phyloP scores from a whole-genome alignment of 2,888 invertebrate genomes.

The Xestia rhomboidea region DNA sequence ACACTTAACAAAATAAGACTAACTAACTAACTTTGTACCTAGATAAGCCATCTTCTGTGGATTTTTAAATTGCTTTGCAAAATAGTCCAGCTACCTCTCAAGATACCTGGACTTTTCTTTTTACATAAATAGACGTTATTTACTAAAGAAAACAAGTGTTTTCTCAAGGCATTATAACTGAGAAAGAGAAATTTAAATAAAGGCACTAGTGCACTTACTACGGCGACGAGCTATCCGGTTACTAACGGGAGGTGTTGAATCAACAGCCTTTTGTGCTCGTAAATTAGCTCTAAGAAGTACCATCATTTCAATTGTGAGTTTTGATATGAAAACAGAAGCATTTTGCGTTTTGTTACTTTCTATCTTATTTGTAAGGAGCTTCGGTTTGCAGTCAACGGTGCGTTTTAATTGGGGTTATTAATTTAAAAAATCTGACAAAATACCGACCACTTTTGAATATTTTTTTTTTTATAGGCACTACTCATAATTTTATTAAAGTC shows the following conservation, averaged over 20 bases:
- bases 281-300: constrained; percentile 18
- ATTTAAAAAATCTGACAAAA: too few species aligned
- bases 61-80: background rate
- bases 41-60: background rate
- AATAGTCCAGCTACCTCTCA: background rate
- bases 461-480: too few species aligned
- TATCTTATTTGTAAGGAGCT: constrained; percentile 16
- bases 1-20: too few species aligned
- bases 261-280: constrained; percentile 36
- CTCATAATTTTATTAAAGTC: too few species aligned
- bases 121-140: background rate
- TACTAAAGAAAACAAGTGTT: constrained; percentile 4
- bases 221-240: background rate
- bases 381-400: background rate
- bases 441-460: too few species aligned
- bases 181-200: constrained; percentile 19
- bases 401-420: background rate
- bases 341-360: background rate
- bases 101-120: too few species aligned
- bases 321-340: constrained; percentile 5
- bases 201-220: constrained; percentile 27
- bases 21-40: background rate
- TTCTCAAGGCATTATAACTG: background rate
- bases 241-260: constrained; percentile 9
- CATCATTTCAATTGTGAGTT: constrained; percentile 8